Base-by-base conservation (phyloP, 2,888 invertebrate species). In the Neoascia interrupta region DNA sequence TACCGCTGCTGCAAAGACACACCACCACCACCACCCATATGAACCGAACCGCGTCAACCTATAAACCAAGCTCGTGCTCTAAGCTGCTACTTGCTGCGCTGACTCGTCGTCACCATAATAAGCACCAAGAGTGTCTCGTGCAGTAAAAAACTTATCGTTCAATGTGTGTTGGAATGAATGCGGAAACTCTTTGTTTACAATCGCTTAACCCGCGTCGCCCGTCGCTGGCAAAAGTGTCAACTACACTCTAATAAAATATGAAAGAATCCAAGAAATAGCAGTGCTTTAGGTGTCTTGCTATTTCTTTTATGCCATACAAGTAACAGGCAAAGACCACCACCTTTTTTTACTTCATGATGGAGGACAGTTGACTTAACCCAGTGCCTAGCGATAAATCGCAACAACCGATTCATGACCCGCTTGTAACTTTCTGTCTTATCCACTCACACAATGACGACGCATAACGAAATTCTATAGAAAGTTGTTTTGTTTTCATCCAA, bases 151-250 rank as follows among this genome's bases (percentile, higher is more conserved):
- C 8, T 56, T 56, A 61, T 49, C 72, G 39, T 47, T 53, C 51
- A 51, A 69, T 72, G 56, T 53, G 76, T 49, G 39, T 15, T 61
- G 43, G 60, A 73, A 73, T 79, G 79, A 79, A 79, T 79, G 73
- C 79, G 79, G 79, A 79, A 79, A 79, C 73, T 79, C 79, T 73
- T 79, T 79, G 73, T 79, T 79, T 79, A 79, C 79, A 51, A 21
- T 49, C 8, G 18, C 19, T 56, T 10, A n/a, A n/a, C n/a, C n/a
- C n/a, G n/a, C n/a, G n/a, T n/a, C n/a, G n/a, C n/a, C 45, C 28
- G 49, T 45, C 45, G 16, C 51, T 37, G 31, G 76, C 60, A 79
- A 79, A 79, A 73, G 66, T 79, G 79, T 79, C 79, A 61, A 72
- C 76, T 72, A 41, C 64, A 72, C 39, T 72, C 63, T 45, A 72